These are phyloP conservation scores for Punctoribates punctum DNA, from an alignment of 2,888 invertebrate species.

Conservation along the genomic window DNA sequence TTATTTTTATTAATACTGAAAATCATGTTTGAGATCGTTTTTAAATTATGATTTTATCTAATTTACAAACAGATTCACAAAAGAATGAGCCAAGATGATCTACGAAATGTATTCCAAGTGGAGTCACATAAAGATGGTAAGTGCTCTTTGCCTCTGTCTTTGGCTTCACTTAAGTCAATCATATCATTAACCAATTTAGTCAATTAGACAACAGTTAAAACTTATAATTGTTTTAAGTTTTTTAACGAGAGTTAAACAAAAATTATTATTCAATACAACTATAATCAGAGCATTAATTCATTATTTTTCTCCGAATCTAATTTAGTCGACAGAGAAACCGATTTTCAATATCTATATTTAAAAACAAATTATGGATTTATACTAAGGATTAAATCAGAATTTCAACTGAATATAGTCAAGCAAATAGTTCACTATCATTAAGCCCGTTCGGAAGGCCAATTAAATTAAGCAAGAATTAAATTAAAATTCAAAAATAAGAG, in stretches of 20 bases:
- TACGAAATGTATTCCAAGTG: conserved; percentile 77
- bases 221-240: too few relatives aligned
- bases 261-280: background rate
- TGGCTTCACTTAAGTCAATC: background rate
- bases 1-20: too few relatives aligned
- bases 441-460: background rate
- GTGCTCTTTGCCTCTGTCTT: conserved; percentile 43
- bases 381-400: conserved; percentile 11
- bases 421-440: conserved; percentile 18
- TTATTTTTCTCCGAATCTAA: background rate
- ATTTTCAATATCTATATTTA: background rate
- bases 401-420: background rate
- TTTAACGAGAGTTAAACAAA: too few relatives aligned
- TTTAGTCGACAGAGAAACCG: background rate
- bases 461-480: too few relatives aligned
- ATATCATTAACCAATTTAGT: background rate
- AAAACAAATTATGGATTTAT: background rate
- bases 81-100: conserved; percentile 78
- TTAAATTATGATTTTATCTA: background rate
- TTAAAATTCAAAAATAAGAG: too few relatives aligned
- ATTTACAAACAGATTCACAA: conserved; percentile 72
- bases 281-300: conserved; percentile 15
- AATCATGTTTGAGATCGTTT: too few relatives aligned
- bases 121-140: conserved; percentile 67
- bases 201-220: background rate